These are phyloP conservation scores for Stegodyphus dumicola DNA, from an alignment of 1,140 invertebrate species.

Conservation along the genomic window DNA sequence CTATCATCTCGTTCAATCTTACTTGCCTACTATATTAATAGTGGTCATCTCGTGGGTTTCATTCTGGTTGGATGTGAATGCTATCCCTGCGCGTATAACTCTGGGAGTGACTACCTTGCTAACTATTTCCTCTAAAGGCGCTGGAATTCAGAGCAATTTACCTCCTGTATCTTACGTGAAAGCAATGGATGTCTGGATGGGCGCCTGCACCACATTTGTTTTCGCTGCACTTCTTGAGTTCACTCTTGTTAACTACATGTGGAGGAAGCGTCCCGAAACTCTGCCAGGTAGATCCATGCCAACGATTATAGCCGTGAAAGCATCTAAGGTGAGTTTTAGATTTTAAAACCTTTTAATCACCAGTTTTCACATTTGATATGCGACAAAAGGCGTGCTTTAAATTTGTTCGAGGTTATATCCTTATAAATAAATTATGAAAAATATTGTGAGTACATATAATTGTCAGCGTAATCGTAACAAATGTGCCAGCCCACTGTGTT, in stretches of 20 bases:
- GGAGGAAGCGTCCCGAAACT: slow-evolving; percentile 56
- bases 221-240: slow-evolving; percentile 70
- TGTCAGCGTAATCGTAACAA: no score
- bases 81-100: slow-evolving; percentile 76
- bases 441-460: no score
- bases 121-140: slow-evolving; percentile 72
- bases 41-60: slow-evolving; percentile 78
- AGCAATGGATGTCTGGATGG: slow-evolving; percentile 73
- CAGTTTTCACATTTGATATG: no score
- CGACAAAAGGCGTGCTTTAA: no score
- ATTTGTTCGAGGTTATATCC: no score
- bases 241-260: slow-evolving; percentile 69
- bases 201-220: slow-evolving; percentile 71
- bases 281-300: slow-evolving; percentile 28
- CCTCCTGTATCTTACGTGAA: slow-evolving; percentile 71
- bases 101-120: slow-evolving; percentile 75
- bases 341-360: neutral
- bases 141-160: slow-evolving; percentile 64
- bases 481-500: no score
- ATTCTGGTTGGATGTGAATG: slow-evolving; percentile 77
- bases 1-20: slow-evolving; percentile 76
- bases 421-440: no score
- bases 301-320: slow-evolving; percentile 47
- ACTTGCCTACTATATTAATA: slow-evolving; percentile 76
- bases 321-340: slow-evolving; percentile 45